These are phyloP conservation scores for Alligator sinensis DNA, from an alignment of 2,113 vertebrate species.

Conservation along the genomic window DNA sequence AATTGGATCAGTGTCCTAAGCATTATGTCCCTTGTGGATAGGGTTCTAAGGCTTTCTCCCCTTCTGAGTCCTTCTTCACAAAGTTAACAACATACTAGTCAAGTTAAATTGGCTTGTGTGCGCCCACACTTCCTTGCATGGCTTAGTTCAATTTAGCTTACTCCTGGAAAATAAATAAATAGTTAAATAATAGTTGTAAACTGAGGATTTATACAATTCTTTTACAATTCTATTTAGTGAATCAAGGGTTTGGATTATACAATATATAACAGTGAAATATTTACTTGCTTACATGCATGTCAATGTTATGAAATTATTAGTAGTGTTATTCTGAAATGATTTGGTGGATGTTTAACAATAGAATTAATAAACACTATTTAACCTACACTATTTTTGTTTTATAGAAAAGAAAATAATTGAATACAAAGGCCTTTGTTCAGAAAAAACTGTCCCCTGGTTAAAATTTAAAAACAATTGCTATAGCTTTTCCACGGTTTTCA, in stretches of 20 bases:
- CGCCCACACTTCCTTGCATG: no score
- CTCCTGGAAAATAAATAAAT: not conserved
- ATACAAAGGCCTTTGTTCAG: conserved; percentile 82
- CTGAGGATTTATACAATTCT: no score
- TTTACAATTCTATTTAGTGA: no score
- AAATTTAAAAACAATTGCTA: conserved; percentile 92
- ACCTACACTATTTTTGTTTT: conserved; percentile 61
- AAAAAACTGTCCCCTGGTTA: conserved; percentile 85
- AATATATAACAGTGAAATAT: not conserved
- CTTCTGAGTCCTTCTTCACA: no score
- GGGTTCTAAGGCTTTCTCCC: no score
- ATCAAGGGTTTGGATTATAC: no score
- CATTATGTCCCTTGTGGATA: not conserved
- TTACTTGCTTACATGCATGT: not conserved
- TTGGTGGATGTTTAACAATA: conserved; percentile 21
- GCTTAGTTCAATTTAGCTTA: not conserved
- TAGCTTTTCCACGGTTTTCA: conserved; percentile 88
- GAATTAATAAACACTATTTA: conserved; percentile 12
- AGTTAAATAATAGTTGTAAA: not conserved
- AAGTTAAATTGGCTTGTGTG: no score
- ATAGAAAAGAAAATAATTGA: conserved; percentile 80
- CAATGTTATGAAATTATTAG: not conserved
- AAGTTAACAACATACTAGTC: no score
- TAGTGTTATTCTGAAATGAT: conserved; percentile 4
- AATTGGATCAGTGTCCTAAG: not conserved